A percentile compares a stretch with the other conserved stretches of the same genome.
These are phyloP conservation scores for Zaprionus taronus DNA, from an alignment of 1,140 invertebrate genomes.

Conservation along the genomic window DNA sequence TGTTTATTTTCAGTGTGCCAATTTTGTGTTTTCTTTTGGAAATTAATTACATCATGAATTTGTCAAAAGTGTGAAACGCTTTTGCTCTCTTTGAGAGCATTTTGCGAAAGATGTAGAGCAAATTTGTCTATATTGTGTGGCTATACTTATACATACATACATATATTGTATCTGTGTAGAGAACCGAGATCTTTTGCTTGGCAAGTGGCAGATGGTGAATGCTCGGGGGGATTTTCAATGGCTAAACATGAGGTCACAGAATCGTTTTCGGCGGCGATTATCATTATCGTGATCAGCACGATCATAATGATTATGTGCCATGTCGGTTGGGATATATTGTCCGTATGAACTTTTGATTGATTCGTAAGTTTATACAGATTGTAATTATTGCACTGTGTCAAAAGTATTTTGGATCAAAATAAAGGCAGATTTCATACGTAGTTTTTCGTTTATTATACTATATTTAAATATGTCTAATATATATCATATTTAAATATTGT, in stretches of 20 bases:
- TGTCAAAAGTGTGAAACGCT: constrained; percentile 61
- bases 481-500: too few species aligned
- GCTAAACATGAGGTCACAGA: constrained; percentile 64
- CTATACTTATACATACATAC: not conserved
- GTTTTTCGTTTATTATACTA: not conserved
- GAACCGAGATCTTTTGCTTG: constrained; percentile 12
- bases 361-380: not conserved
- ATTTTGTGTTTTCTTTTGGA: constrained; percentile 60
- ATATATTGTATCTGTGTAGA: not conserved
- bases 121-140: not conserved
- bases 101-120: constrained; percentile 13
- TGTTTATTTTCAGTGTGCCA: constrained; percentile 75
- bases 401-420: not conserved
- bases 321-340: not conserved
- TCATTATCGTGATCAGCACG: constrained; percentile 31
- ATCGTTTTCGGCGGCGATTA: constrained; percentile 50
- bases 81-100: not conserved
- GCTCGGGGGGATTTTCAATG: constrained; percentile 45
- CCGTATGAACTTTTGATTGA: not conserved
- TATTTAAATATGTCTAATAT: too few species aligned
- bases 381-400: not conserved
- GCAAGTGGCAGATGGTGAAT: constrained; percentile 55
- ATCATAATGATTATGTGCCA: constrained; percentile 42
- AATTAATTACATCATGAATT: constrained; percentile 79
- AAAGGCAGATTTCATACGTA: not conserved